Percentiles rank a stretch among this genome's conserved stretches.
Evolutionary conservation across 2,113 vertebrate species (phyloP).

Genomic region (Gallinago undulata): DNA sequence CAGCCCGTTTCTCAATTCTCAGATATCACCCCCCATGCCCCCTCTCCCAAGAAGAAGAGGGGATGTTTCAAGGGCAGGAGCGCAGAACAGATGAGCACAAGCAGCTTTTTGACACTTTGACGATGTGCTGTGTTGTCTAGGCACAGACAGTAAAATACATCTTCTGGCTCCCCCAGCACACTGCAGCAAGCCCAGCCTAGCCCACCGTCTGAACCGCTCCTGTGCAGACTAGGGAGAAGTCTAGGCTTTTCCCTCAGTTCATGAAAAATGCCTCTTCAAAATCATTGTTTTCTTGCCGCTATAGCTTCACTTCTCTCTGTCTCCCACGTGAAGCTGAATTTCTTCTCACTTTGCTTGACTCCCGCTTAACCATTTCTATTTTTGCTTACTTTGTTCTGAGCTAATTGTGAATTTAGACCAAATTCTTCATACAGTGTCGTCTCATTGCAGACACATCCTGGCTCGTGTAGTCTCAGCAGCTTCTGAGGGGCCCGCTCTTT

Average conservation of each 20-base stretch:
- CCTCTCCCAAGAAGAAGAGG: background rate
- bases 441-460: background rate
- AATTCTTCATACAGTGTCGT: background rate
- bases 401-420: background rate
- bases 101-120: background rate
- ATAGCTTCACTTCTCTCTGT: background rate
- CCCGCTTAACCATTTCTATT: background rate
- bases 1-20: constrained; percentile 8
- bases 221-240: background rate
- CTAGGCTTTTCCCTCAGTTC: background rate
- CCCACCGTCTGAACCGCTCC: background rate
- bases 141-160: background rate
- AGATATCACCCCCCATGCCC: background rate
- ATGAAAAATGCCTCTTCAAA: background rate
- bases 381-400: background rate
- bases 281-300: background rate
- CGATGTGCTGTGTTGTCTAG: background rate
- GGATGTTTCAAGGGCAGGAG: constrained; percentile 11
- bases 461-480: background rate
- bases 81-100: background rate
- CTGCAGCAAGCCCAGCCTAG: background rate
- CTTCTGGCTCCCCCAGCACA: background rate
- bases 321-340: background rate
- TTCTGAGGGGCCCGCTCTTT: accelerated
- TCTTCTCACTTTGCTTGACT: background rate